Conservation (phyloP, 2,888 invertebrate genomes). For the Xanthorhoe designata region DNA sequence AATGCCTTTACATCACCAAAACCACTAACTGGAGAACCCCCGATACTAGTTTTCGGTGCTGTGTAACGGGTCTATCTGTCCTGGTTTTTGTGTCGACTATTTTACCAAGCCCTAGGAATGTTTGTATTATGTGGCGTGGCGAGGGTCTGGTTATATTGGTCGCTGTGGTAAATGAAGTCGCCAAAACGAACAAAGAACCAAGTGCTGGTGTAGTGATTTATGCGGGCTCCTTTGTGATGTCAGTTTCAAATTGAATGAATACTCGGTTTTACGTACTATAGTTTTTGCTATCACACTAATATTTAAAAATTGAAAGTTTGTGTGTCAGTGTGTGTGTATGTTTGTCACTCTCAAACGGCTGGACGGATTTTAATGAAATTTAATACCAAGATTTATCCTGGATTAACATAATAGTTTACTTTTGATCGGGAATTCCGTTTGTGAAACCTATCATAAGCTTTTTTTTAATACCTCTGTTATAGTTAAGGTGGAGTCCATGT, state of each 20-base stretch:
- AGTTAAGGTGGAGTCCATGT: too few relatives aligned
- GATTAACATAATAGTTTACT: too few relatives aligned
- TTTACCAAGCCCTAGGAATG: background rate
- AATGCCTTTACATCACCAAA: slow-evolving; percentile 8
- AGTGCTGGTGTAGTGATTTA: slow-evolving; percentile 68
- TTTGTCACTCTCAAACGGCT: too few relatives aligned
- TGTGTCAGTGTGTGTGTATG: too few relatives aligned
- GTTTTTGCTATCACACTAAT: background rate
- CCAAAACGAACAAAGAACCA: slow-evolving; percentile 60
- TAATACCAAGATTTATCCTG: too few relatives aligned
- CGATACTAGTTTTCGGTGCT: background rate
- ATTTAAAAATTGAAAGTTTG: background rate
- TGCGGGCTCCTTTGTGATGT: slow-evolving; percentile 64
- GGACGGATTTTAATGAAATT: too few relatives aligned
- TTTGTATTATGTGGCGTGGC: slow-evolving; percentile 5
- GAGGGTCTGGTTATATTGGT: slow-evolving; percentile 46
- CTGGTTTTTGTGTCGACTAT: background rate
- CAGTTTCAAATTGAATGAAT: slow-evolving; percentile 56
- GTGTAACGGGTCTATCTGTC: background rate
- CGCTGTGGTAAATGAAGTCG: slow-evolving; percentile 59
- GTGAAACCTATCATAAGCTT: too few relatives aligned
- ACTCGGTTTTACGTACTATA: slow-evolving; percentile 5
- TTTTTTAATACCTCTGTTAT: too few relatives aligned
- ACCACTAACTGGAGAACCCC: slow-evolving; percentile 5
- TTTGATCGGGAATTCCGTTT: too few relatives aligned